Evolutionary conservation across 2,888 invertebrate species (phyloP), one percentile per base, ranked within the genome.

Genomic region (Netelia fuscicornis): DNA sequence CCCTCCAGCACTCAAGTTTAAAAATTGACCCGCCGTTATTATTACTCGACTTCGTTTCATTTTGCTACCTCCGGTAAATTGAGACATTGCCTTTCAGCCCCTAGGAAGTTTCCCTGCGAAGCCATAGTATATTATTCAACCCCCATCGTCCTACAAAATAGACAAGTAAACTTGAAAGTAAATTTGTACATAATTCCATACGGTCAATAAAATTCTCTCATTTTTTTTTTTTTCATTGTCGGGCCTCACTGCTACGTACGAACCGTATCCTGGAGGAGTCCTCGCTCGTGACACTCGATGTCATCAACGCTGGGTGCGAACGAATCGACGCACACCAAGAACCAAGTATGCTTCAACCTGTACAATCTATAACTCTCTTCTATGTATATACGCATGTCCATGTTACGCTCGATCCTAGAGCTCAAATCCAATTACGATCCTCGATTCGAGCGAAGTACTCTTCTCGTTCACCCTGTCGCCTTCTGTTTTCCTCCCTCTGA

Each of bases 371-470:
- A 48, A 48, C 48, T 13, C 10, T 48, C 3, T 13, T 3, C 6
- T 44, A 20, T 65, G 20, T 25, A 74, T 23, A 25, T 25, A 10
- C 23, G 5, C n/a, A 20, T 37, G 20, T 71, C n/a, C 17, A 62
- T 62, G 25, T 48, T 72, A 48, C 48, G 48, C 64, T 76, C 83
- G 67, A 83, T 83, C 74, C 72, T 48, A 64, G 70, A 64, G 62
- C 62, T 75, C 30, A 85, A 88, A 88, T 87, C 87, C 87, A 88
- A 87, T 87, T 86, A 86, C 82, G 86, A 86, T 87, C 82, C 76
- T 84, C 86, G 85, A 72, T 48, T 80, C 72, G 80, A 70, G 68
- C 70, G 72, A 71, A 64, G 65, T 72, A 65, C 67, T 67, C 72
- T 78, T 62, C 83, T 13, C 23, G 52, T 71, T 58, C 64, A 17